Percentiles rank a stretch among this genome's conserved stretches.
These are phyloP conservation scores for Acipenser ruthenus DNA, from an alignment of 2,797 vertebrate species.

Conservation along the genomic window DNA sequence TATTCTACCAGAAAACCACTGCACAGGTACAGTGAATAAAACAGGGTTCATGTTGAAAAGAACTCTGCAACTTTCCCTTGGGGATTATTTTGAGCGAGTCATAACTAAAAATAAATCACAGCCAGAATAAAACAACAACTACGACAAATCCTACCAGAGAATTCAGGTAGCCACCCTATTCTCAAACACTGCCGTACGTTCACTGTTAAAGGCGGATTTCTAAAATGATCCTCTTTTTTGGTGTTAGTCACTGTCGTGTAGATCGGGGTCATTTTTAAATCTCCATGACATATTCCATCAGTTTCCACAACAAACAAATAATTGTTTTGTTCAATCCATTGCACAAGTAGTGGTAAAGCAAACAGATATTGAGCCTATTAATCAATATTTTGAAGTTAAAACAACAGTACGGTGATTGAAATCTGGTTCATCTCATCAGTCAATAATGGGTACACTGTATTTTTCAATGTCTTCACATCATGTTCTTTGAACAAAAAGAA, in stretches of 20 bases:
- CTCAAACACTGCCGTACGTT: no score
- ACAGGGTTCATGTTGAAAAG: no score
- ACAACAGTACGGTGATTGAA: conserved; percentile 2
- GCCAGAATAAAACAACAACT: no score
- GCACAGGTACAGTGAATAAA: no score
- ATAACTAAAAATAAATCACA: no score
- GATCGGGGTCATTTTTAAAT: conserved; percentile 12
- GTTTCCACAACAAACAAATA: conserved; percentile 7
- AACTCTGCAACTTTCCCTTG: no score
- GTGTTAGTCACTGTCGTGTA: background rate
- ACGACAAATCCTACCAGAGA: no score
- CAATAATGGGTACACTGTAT: conserved; percentile 1
- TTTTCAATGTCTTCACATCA: conserved; percentile 1
- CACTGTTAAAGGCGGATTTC: no score
- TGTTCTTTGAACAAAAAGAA: background rate
- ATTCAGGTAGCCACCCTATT: no score
- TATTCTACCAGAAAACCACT: no score
- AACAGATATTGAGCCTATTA: conserved; percentile 2
- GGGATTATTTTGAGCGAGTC: no score
- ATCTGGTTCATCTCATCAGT: conserved; percentile 1
- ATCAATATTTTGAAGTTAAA: conserved; percentile 10
- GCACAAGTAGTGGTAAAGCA: background rate
- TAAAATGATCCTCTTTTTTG: no score
- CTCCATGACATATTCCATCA: conserved; percentile 1
- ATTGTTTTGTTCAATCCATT: background rate